Evolutionary conservation across 2,113 vertebrate genomes (phyloP).

Genomic region (Nyctibius bracteatus): DNA sequence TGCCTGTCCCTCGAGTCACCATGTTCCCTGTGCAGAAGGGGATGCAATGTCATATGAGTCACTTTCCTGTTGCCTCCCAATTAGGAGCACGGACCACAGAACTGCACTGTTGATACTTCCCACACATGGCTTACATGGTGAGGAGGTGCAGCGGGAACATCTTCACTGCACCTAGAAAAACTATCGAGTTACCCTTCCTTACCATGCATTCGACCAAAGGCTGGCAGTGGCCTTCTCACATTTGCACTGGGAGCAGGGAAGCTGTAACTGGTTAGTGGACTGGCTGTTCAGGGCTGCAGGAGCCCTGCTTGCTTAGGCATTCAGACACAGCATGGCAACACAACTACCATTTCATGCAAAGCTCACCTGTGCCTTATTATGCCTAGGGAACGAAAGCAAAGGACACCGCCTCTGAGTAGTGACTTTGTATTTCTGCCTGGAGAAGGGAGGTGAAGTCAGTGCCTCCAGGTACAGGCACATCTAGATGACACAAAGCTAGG

Average conservation of each 20-base stretch:
- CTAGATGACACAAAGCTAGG: background rate
- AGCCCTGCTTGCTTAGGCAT: background rate
- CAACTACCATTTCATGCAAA: background rate
- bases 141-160: background rate
- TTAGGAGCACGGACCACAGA: background rate
- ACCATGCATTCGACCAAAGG: background rate
- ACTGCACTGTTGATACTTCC: background rate
- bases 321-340: background rate
- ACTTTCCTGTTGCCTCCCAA: background rate
- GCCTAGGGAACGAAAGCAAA: background rate
- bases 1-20: background rate
- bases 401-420: background rate
- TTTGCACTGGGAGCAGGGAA: background rate
- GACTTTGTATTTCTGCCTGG: background rate
- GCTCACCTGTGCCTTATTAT: accelerated
- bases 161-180: background rate
- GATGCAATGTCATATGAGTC: background rate
- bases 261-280: background rate
- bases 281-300: background rate
- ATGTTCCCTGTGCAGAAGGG: background rate
- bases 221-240: background rate
- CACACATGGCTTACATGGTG: accelerated
- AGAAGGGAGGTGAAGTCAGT: background rate
- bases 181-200: background rate
- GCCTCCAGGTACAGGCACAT: background rate